Evolutionary conservation across 1,140 invertebrate species (phyloP).

Genomic region (Proctacanthus coquilletti): DNA sequence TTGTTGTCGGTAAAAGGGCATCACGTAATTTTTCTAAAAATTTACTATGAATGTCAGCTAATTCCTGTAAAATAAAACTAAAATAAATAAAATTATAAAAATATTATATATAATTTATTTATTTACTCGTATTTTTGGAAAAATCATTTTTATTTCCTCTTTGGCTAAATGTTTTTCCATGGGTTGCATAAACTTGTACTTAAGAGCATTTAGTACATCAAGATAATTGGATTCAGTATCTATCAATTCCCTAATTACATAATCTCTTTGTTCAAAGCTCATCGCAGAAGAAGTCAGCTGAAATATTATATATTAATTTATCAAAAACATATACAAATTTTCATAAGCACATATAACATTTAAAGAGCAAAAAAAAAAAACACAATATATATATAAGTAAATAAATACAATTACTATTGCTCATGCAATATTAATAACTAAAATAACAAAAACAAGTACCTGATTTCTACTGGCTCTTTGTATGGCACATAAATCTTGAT

Average conservation of each 20-base stretch:
- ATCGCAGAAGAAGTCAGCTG: conserved; percentile 39
- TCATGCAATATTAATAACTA: conserved; percentile 2
- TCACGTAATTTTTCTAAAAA: conserved; percentile 66
- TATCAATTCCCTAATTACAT: conserved; percentile 87
- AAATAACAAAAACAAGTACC: conserved; percentile 16
- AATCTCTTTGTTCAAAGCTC: conserved; percentile 78
- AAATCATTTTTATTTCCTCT: conserved; percentile 66
- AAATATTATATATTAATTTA: neutral
- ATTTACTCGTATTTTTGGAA: conserved; percentile 74
- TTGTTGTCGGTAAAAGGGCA: conserved; percentile 38
- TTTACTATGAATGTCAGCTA: conserved; percentile 71
- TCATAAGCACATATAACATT: neutral
- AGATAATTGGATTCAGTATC: conserved; percentile 97
- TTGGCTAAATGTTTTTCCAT: conserved; percentile 52
- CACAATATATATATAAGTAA: neutral
- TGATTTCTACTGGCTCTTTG: conserved; percentile 29
- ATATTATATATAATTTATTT: conserved; percentile 2
- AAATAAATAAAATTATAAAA: neutral
- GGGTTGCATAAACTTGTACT: conserved; percentile 63
- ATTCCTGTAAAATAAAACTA: conserved; percentile 44
- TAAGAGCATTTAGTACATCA: conserved; percentile 79
- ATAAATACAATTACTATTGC: conserved; percentile 1
- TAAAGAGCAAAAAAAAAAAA: neutral
- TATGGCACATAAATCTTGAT: conserved; percentile 31
- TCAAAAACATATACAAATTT: neutral